These are phyloP conservation scores for Carcharodon carcharias DNA, from an alignment of 2,797 vertebrate genomes.

Conservation along the genomic window DNA sequence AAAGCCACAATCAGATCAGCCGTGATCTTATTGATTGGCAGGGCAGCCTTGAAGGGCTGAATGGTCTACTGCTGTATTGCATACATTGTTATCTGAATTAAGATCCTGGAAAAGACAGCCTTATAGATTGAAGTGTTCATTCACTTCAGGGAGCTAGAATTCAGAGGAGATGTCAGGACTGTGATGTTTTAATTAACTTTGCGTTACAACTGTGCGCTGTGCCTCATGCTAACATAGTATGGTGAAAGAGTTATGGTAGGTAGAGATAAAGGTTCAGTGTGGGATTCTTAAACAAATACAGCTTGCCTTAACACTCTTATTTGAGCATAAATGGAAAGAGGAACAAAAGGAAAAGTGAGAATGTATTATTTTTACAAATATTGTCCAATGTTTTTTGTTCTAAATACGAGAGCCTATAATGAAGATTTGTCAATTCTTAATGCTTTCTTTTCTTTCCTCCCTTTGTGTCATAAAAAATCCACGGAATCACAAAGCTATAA, in stretches of 20 bases:
- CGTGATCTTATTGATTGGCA: neutral
- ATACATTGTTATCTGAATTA: neutral
- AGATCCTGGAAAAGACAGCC: neutral
- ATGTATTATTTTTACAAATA: constrained; percentile 14
- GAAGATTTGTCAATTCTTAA: neutral
- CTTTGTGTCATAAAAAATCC: neutral
- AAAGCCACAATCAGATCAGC: too few species aligned
- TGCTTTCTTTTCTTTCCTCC: neutral
- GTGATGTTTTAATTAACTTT: neutral
- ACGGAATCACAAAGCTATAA: neutral
- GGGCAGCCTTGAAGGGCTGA: neutral
- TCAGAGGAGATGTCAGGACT: neutral
- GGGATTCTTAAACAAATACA: neutral
- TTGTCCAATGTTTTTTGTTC: neutral
- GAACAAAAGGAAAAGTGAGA: neutral
- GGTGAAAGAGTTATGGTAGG: neutral
- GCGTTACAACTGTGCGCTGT: neutral
- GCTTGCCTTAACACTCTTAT: neutral
- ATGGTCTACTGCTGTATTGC: neutral
- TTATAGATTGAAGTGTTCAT: neutral
- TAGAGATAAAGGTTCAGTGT: neutral
- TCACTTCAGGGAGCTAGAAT: neutral
- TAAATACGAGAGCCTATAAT: neutral
- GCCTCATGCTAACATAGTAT: neutral
- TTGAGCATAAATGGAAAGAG: neutral